Evolutionary conservation across 2,888 invertebrate genomes (phyloP).

Genomic region (Apocheima hispidaria): DNA sequence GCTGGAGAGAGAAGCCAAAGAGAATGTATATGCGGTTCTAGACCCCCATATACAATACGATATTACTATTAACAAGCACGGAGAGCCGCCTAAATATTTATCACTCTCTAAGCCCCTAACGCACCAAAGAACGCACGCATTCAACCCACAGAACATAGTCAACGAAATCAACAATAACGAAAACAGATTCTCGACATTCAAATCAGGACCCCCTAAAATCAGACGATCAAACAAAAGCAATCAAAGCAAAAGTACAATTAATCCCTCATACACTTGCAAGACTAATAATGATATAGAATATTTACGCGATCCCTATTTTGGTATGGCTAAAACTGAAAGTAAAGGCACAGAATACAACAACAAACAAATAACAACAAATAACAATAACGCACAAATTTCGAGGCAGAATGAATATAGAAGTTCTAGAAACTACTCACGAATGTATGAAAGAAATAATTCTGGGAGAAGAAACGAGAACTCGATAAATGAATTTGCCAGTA

Average conservation of each 20-base stretch:
- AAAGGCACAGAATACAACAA: slow-evolving; percentile 32
- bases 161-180: slow-evolving; percentile 75
- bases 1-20: slow-evolving; percentile 85
- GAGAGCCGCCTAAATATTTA: slow-evolving; percentile 83
- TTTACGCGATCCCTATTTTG: slow-evolving; percentile 74
- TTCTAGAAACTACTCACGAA: slow-evolving; percentile 61
- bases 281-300: slow-evolving; percentile 79
- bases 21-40: slow-evolving; percentile 84
- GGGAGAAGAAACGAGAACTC: slow-evolving; percentile 54
- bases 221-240: slow-evolving; percentile 71
- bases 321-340: slow-evolving; percentile 54
- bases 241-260: slow-evolving; percentile 53
- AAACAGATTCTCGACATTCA: slow-evolving; percentile 69
- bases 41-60: slow-evolving; percentile 85
- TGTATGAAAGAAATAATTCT: slow-evolving; percentile 71
- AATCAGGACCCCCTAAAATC: slow-evolving; percentile 63
- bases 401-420: slow-evolving; percentile 62
- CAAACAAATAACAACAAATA: too few relatives aligned
- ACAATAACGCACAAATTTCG: slow-evolving; percentile 49
- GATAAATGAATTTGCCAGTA: slow-evolving; percentile 42
- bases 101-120: slow-evolving; percentile 83
- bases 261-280: slow-evolving; percentile 63
- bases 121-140: slow-evolving; percentile 82
- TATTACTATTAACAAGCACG: slow-evolving; percentile 83
- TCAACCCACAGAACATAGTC: slow-evolving; percentile 67